phyloP scores from a whole-genome alignment of 2,888 invertebrate genomes.

The Conus canariensis region DNA sequence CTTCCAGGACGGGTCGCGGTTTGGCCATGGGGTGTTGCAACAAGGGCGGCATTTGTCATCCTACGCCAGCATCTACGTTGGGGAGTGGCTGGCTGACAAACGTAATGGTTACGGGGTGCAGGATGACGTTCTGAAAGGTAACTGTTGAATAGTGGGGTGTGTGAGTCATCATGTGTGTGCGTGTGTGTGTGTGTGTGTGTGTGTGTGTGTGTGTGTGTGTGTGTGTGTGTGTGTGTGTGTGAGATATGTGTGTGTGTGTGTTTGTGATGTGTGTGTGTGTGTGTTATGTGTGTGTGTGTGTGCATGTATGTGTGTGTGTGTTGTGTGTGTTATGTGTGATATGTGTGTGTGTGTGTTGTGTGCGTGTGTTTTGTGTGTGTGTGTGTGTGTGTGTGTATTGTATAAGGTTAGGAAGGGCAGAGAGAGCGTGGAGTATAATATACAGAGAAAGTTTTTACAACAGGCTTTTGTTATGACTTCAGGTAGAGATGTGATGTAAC shows the following conservation, averaged over 20 bases:
- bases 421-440: neutral
- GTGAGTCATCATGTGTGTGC: neutral
- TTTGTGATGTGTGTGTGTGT: conserved; percentile 87
- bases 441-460: no score
- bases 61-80: conserved; percentile 90
- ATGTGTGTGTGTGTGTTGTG: conserved; percentile 12
- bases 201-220: conserved; percentile 19
- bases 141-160: neutral
- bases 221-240: conserved; percentile 59
- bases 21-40: conserved; percentile 91
- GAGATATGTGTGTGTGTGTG: conserved; percentile 94
- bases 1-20: conserved; percentile 90
- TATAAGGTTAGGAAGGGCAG: neutral
- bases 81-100: conserved; percentile 89
- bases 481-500: no score
- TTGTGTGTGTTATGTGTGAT: no score
- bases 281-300: conserved; percentile 83
- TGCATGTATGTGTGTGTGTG: neutral
- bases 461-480: no score
- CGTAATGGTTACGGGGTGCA: conserved; percentile 93
- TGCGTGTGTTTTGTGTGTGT: conserved; percentile 17
- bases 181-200: conserved; percentile 7
- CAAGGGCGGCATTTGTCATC: conserved; percentile 87
- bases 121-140: conserved; percentile 89
- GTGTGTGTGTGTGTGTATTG: conserved; percentile 83